phyloP scores from a whole-genome alignment of 1,140 invertebrate species.

The Drosophila rufa region DNA sequence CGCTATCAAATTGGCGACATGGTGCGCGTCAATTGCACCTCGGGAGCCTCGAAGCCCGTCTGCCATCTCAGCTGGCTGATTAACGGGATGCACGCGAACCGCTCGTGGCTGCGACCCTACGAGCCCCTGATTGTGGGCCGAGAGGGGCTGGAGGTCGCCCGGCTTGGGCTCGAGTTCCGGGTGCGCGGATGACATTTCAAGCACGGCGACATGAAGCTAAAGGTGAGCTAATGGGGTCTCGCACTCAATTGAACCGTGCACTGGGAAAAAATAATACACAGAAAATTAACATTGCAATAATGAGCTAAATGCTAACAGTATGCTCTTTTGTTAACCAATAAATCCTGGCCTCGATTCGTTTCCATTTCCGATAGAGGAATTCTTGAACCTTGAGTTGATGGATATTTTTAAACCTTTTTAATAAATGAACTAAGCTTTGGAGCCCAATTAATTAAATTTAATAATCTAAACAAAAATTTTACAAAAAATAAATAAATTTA shows the following conservation, averaged over 20 bases:
- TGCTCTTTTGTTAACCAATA: too few species aligned
- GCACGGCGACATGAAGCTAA: constrained; percentile 93
- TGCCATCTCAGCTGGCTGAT: constrained; percentile 94
- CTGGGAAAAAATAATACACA: background rate
- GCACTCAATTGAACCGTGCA: background rate
- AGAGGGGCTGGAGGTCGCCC: constrained; percentile 89
- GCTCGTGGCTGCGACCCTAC: constrained; percentile 79
- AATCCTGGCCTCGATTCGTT: too few species aligned
- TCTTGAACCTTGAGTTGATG: too few species aligned
- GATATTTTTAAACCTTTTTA: too few species aligned
- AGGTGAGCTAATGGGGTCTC: constrained; percentile 85
- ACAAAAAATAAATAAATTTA: too few species aligned
- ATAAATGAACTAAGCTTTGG: too few species aligned
- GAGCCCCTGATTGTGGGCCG: constrained; percentile 79
- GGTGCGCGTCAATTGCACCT: constrained; percentile 94
- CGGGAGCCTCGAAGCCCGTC: constrained; percentile 92
- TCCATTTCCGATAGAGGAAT: too few species aligned
- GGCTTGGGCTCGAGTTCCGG: constrained; percentile 90
- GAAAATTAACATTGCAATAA: too few species aligned
- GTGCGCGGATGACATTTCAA: constrained; percentile 92
- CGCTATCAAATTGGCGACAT: constrained; percentile 93
- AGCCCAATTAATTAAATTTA: too few species aligned
- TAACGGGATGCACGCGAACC: constrained; percentile 92
- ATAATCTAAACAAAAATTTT: too few species aligned
- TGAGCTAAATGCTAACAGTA: too few species aligned